phyloP scores from a whole-genome alignment of 2,113 vertebrate species.

The Manacus vitellinus region DNA sequence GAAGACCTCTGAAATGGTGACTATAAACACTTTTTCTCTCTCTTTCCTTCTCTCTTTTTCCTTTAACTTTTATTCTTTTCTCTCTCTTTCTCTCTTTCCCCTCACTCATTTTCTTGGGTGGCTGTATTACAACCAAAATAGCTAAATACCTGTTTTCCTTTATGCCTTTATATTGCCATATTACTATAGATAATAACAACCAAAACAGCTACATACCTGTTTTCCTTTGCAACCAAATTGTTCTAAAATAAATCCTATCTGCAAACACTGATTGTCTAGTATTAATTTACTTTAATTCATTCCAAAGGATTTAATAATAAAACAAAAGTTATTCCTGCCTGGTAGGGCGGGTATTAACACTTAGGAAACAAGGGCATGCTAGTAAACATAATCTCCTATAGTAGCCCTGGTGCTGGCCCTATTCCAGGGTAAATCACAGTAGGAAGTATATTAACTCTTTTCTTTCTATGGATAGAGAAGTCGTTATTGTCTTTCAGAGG shows the following conservation, averaged over 20 bases:
- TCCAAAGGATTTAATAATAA: background rate
- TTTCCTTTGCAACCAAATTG: background rate
- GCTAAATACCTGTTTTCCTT: background rate
- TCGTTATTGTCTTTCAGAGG: background rate
- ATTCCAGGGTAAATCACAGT: background rate
- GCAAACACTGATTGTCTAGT: background rate
- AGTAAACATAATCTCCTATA: background rate
- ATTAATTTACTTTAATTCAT: background rate
- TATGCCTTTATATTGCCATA: background rate
- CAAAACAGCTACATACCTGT: background rate
- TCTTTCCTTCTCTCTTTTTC: background rate
- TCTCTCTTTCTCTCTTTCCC: background rate
- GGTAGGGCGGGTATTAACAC: background rate
- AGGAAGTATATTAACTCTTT: background rate
- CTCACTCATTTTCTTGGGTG: background rate
- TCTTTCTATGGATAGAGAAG: background rate
- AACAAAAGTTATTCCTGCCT: background rate
- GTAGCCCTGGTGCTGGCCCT: background rate
- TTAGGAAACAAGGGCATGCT: background rate
- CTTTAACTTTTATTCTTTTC: background rate
- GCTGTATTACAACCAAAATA: background rate
- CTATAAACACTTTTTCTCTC: background rate
- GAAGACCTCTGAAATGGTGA: background rate
- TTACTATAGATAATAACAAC: background rate
- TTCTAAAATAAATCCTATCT: background rate